Conservation (phyloP, 2,113 vertebrate genomes). For the Theristicus caerulescens region DNA sequence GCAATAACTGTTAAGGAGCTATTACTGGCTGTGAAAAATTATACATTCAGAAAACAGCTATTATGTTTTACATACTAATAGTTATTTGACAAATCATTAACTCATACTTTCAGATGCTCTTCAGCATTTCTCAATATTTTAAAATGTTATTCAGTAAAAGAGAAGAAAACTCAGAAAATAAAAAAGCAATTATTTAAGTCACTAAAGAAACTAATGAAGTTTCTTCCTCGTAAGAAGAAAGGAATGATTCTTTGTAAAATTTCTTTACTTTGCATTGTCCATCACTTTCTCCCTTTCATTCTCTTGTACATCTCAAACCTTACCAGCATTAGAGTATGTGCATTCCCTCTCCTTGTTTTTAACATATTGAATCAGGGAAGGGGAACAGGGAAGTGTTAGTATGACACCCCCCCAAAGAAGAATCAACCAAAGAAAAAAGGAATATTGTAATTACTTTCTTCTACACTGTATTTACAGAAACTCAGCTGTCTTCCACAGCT, state of each 20-base stretch:
- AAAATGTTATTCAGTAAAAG: neutral
- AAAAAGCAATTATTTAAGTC: neutral
- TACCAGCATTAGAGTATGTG: neutral
- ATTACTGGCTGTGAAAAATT: neutral
- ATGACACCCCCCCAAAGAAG: rapidly evolving
- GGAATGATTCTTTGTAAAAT: neutral
- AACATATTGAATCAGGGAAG: neutral
- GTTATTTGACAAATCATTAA: neutral
- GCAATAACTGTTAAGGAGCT: neutral
- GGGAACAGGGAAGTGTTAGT: neutral
- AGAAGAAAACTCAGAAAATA: neutral
- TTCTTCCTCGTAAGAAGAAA: neutral
- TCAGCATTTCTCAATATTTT: neutral
- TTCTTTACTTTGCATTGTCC: neutral
- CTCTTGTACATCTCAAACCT: neutral
- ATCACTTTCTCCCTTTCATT: neutral
- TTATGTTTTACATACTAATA: neutral
- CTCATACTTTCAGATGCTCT: neutral
- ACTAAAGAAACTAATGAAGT: neutral
- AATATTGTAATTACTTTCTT: neutral
- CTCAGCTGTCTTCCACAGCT: neutral
- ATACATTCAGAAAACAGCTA: slow-evolving; percentile 5
- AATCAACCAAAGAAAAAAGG: neutral
- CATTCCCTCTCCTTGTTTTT: neutral
- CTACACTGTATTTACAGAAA: neutral